A percentile compares a stretch with the other conserved stretches of the same genome.
Evolutionary conservation across 2,113 vertebrate species (phyloP).

Genomic region (Psittacus erithacus): DNA sequence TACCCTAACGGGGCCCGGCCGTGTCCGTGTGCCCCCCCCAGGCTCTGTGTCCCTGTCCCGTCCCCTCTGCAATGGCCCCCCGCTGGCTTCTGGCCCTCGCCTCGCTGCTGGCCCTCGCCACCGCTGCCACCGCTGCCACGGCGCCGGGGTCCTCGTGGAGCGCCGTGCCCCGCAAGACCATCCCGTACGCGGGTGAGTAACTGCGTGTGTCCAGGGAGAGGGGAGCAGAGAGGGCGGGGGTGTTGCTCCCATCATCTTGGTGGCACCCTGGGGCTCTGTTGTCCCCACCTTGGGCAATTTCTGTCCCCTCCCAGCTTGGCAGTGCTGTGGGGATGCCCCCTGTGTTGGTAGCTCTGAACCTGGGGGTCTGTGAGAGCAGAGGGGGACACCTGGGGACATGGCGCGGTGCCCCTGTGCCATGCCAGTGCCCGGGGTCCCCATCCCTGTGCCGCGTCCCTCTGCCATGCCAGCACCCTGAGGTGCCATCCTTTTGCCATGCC

Average conservation of each 20-base stretch:
- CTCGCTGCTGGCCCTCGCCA: neutral
- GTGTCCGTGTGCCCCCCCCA: neutral
- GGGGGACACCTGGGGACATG: fast-evolving
- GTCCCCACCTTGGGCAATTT: neutral
- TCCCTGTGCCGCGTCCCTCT: neutral
- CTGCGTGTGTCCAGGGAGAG: fast-evolving
- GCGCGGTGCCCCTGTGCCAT: fast-evolving
- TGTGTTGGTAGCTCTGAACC: fast-evolving
- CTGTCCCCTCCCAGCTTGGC: neutral
- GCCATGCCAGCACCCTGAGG: neutral
- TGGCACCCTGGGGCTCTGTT: neutral
- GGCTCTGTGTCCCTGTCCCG: neutral
- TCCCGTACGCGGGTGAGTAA: constrained; percentile 75
- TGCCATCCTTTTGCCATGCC: neutral
- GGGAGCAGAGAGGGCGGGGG: fast-evolving
- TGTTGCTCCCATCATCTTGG: neutral
- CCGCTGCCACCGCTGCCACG: neutral
- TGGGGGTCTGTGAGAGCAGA: no score
- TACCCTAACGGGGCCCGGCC: neutral
- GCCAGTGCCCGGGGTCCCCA: neutral
- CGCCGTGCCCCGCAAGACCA: constrained; percentile 73
- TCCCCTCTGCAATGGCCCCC: neutral
- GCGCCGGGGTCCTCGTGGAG: constrained; percentile 69
- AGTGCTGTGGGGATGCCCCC: neutral
- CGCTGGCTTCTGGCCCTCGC: neutral